phyloP scores from a whole-genome alignment of 2,888 invertebrate genomes.

The Mactromeris polynyma region DNA sequence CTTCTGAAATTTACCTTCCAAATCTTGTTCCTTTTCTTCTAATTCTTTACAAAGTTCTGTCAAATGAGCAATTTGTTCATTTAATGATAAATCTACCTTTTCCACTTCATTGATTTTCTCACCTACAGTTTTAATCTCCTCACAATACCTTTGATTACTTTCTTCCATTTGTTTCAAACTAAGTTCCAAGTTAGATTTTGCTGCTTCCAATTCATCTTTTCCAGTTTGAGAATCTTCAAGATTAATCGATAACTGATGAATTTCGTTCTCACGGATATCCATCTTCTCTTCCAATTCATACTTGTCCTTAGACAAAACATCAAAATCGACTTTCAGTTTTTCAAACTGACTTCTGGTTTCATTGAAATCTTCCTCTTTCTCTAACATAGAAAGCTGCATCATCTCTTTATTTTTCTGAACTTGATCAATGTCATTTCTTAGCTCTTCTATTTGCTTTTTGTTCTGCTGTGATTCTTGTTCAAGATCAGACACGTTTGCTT shows the following conservation, averaged over 20 bases:
- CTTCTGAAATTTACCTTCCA: slow-evolving; percentile 46
- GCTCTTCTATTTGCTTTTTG: slow-evolving; percentile 41
- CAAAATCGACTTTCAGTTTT: slow-evolving; percentile 54
- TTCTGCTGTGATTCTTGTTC: slow-evolving; percentile 49
- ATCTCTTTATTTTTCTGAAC: slow-evolving; percentile 49
- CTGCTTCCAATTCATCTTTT: slow-evolving; percentile 18
- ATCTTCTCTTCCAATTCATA: slow-evolving; percentile 62
- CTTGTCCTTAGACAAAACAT: slow-evolving; percentile 58
- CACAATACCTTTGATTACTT: slow-evolving; percentile 14
- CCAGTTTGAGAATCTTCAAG: slow-evolving; percentile 16
- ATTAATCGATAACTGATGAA: slow-evolving; percentile 37
- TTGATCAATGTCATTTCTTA: slow-evolving; percentile 38
- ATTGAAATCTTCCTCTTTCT: slow-evolving; percentile 44
- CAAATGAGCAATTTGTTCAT: slow-evolving; percentile 16
- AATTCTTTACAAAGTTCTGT: neutral
- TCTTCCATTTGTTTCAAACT: slow-evolving; percentile 20
- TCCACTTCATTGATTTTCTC: slow-evolving; percentile 21
- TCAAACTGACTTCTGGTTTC: slow-evolving; percentile 41
- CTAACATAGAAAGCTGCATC: slow-evolving; percentile 16
- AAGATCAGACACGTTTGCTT: slow-evolving; percentile 48
- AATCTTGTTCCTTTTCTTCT: slow-evolving; percentile 43
- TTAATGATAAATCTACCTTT: neutral
- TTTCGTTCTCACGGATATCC: slow-evolving; percentile 53
- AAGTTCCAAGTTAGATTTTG: slow-evolving; percentile 23
- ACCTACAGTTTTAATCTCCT: slow-evolving; percentile 9